phyloP scores from a whole-genome alignment of 2,888 invertebrate species.

The Meghimatium bilineatum region DNA sequence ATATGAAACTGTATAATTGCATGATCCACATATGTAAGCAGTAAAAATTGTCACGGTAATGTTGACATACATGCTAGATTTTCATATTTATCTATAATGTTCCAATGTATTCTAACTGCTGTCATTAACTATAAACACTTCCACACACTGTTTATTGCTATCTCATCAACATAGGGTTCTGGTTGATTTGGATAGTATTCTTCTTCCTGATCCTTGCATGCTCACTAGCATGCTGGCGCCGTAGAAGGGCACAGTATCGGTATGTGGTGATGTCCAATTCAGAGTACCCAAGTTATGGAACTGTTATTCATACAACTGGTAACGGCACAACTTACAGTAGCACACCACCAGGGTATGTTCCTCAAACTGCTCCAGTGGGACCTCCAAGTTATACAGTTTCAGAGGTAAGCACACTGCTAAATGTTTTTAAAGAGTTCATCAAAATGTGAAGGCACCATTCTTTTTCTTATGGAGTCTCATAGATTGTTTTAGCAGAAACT shows the following conservation, averaged over 20 bases:
- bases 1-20: no score
- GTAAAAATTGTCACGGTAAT: no score
- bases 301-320: conserved; percentile 44
- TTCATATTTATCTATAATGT: no score
- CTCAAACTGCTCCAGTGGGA: conserved; percentile 38
- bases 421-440: no score
- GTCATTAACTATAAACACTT: no score
- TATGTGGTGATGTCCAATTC: conserved; percentile 53
- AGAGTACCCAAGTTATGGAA: conserved; percentile 58
- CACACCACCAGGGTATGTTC: neutral
- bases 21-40: no score
- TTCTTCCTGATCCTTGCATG: conserved; percentile 57
- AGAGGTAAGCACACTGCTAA: neutral
- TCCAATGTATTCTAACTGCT: no score
- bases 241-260: conserved; percentile 52
- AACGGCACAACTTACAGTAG: conserved; percentile 6
- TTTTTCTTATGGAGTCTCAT: no score
- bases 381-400: conserved; percentile 51
- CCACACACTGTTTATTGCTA: no score
- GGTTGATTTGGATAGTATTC: conserved; percentile 61
- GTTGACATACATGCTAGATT: no score
- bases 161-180: conserved; percentile 59
- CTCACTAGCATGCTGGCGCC: conserved; percentile 56
- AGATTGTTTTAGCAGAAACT: no score
- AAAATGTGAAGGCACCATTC: no score